Evolutionary conservation across 2,888 invertebrate genomes (phyloP).

Genomic region (Amblyjoppa fuscipennis): DNA sequence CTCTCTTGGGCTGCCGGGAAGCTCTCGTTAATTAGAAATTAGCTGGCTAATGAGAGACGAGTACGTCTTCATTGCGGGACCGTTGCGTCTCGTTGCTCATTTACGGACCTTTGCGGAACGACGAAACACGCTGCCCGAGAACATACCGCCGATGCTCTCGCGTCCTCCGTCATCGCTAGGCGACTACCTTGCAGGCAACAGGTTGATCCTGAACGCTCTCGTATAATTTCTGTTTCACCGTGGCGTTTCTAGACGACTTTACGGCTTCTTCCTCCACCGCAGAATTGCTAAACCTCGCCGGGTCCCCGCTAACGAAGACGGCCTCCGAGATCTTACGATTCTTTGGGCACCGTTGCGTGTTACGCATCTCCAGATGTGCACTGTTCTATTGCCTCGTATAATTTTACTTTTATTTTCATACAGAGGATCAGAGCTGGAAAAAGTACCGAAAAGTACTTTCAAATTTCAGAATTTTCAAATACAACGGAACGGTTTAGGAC

Average conservation of each 20-base stretch:
- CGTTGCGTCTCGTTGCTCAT: slow-evolving; percentile 34
- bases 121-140: background rate
- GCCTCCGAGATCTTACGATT: slow-evolving; percentile 33
- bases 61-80: slow-evolving; percentile 55
- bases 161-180: background rate
- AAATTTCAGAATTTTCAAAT: too few relatives aligned
- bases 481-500: too few relatives aligned
- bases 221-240: slow-evolving; percentile 47
- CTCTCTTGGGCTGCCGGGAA: slow-evolving; percentile 28
- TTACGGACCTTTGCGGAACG: slow-evolving; percentile 5
- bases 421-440: too few relatives aligned
- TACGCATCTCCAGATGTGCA: slow-evolving; percentile 24
- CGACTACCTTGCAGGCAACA: slow-evolving; percentile 45
- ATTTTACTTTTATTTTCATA: slow-evolving; percentile 39
- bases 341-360: slow-evolving; percentile 36
- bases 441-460: too few relatives aligned
- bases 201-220: slow-evolving; percentile 49
- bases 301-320: slow-evolving; percentile 50
- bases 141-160: background rate
- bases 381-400: slow-evolving; percentile 39
- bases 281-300: background rate
- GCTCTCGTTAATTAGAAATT: slow-evolving; percentile 65
- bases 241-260: background rate
- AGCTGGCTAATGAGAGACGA: slow-evolving; percentile 60
- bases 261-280: slow-evolving; percentile 11